These are phyloP conservation scores for Brienomyrus brachyistius DNA, from an alignment of 2,113 vertebrate species.

Conservation along the genomic window DNA sequence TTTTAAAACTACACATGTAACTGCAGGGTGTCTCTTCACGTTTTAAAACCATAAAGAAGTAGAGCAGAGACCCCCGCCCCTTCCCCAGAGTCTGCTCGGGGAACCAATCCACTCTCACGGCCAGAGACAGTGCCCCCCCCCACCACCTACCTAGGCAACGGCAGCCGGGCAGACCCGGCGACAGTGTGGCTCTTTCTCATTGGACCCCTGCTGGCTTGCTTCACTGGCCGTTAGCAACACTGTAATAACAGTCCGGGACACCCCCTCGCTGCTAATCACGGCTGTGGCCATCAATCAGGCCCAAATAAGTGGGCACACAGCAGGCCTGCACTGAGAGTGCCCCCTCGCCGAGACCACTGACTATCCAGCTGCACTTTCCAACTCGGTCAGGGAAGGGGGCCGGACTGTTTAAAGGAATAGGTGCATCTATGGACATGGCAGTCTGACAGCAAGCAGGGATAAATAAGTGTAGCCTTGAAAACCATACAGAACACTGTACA, in stretches of 20 bases:
- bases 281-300: slow-evolving; percentile 58
- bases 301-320: neutral
- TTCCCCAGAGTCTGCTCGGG: neutral
- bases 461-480: neutral
- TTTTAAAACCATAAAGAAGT: neutral
- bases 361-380: neutral
- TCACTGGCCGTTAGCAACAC: slow-evolving; percentile 44
- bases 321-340: neutral
- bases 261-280: slow-evolving; percentile 72
- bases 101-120: neutral
- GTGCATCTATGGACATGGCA: no score
- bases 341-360: slow-evolving; percentile 37
- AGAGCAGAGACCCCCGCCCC: neutral
- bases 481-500: neutral
- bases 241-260: slow-evolving; percentile 67
- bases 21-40: neutral
- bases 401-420: neutral
- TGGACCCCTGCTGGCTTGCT: slow-evolving; percentile 47
- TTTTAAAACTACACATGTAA: neutral
- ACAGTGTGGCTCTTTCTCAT: slow-evolving; percentile 50
- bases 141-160: no score
- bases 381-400: neutral
- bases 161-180: slow-evolving; percentile 29
- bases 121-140: neutral
- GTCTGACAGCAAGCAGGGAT: neutral